Evolutionary conservation across 2,113 vertebrate genomes (phyloP).

Genomic region (Sinosuthora webbiana): DNA sequence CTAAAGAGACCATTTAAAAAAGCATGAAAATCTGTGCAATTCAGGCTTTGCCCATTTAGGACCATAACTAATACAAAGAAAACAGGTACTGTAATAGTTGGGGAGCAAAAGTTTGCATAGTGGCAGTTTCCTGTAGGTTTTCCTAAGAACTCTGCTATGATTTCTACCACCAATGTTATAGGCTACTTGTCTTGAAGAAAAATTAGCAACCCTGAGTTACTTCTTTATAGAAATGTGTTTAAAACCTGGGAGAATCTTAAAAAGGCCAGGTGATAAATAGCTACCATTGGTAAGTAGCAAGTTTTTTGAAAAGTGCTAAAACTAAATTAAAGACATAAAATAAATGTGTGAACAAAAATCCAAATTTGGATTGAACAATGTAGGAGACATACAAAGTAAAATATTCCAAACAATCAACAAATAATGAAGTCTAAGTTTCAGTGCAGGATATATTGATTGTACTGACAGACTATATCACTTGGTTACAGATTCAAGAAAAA

Average conservation of each 20-base stretch:
- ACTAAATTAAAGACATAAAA: neutral
- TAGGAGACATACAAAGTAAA: neutral
- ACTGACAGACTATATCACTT: neutral
- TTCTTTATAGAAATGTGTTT: neutral
- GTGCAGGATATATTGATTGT: neutral
- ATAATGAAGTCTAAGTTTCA: neutral
- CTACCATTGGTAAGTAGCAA: neutral
- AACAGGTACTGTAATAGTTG: neutral
- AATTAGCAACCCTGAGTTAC: neutral
- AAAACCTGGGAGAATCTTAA: neutral
- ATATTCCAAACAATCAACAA: neutral
- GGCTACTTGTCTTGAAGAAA: neutral
- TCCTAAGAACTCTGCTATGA: neutral
- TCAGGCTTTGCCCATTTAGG: neutral
- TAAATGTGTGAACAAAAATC: neutral
- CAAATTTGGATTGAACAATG: neutral
- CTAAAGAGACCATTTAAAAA: neutral
- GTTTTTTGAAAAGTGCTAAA: neutral
- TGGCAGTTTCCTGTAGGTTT: neutral
- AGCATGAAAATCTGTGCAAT: neutral
- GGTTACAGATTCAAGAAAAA: neutral
- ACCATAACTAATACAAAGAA: neutral
- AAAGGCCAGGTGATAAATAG: neutral
- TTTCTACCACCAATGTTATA: neutral
- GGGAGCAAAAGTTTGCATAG: neutral